Conservation (phyloP, 2,888 invertebrate genomes). For the Lasius platythorax region DNA sequence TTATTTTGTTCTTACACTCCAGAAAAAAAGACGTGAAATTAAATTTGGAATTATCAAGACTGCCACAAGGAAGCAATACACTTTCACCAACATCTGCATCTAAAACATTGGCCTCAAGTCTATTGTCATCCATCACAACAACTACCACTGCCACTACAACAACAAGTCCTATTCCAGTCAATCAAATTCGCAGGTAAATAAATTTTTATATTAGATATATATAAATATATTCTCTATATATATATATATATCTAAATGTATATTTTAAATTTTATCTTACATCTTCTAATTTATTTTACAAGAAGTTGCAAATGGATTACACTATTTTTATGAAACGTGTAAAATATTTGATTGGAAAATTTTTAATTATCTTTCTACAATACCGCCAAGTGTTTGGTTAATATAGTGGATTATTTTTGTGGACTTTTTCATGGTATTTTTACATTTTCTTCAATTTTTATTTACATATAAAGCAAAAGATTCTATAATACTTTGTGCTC, state of each 20-base stretch:
- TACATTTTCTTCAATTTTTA: background rate
- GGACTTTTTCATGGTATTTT: background rate
- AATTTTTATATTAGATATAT: conserved; percentile 32
- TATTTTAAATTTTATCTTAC: background rate
- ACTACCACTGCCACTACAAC: conserved; percentile 87
- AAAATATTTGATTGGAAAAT: background rate
- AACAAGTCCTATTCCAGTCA: conserved; percentile 86
- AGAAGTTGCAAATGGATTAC: conserved; percentile 17
- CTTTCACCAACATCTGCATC: conserved; percentile 81
- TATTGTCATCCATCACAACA: conserved; percentile 82
- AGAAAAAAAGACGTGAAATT: conserved; percentile 85
- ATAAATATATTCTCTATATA: conserved; percentile 2
- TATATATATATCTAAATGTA: conserved; percentile 7
- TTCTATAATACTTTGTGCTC: background rate
- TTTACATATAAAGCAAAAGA: background rate
- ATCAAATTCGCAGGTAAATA: conserved; percentile 85
- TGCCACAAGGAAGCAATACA: conserved; percentile 83
- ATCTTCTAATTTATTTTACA: conserved; percentile 3
- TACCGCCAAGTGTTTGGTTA: background rate
- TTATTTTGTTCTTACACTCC: conserved; percentile 69
- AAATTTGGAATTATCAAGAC: conserved; percentile 84
- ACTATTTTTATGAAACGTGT: conserved; percentile 10
- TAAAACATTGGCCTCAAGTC: conserved; percentile 80
- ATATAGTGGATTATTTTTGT: background rate
- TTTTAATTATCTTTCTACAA: background rate